phyloP scores from a whole-genome alignment of 35 echinoderm and acorn worm species.

The Heliocidaris erythrogramma region DNA sequence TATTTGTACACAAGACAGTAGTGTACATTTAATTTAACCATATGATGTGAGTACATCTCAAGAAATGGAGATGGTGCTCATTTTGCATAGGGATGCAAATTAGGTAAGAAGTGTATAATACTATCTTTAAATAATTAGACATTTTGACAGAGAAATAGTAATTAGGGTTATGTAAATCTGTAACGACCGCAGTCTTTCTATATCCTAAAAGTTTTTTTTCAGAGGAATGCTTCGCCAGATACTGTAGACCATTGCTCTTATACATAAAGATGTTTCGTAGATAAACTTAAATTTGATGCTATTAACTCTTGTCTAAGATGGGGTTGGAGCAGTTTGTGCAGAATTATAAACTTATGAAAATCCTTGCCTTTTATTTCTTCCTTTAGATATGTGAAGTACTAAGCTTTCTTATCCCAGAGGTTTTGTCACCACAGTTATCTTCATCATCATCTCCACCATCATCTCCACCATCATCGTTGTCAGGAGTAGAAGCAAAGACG shows the following conservation, averaged over 20 bases:
- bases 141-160: no score
- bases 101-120: no score
- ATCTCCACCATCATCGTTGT: not conserved
- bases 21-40: no score
- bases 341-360: not conserved
- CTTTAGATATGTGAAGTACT: not conserved
- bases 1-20: no score
- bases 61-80: no score
- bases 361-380: not conserved
- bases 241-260: not conserved
- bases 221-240: not conserved
- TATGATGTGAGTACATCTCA: no score
- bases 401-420: not conserved
- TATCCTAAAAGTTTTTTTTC: conserved; percentile 13
- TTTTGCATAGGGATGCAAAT: no score
- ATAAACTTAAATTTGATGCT: not conserved
- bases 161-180: no score
- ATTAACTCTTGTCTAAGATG: not conserved
- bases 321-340: not conserved
- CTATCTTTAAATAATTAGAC: no score
- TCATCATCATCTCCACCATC: not conserved
- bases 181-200: no score
- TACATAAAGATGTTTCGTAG: not conserved
- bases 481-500: not conserved
- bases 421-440: no score